phyloP scores from a whole-genome alignment of 2,888 invertebrate species.

The Lochmaea crataegi region DNA sequence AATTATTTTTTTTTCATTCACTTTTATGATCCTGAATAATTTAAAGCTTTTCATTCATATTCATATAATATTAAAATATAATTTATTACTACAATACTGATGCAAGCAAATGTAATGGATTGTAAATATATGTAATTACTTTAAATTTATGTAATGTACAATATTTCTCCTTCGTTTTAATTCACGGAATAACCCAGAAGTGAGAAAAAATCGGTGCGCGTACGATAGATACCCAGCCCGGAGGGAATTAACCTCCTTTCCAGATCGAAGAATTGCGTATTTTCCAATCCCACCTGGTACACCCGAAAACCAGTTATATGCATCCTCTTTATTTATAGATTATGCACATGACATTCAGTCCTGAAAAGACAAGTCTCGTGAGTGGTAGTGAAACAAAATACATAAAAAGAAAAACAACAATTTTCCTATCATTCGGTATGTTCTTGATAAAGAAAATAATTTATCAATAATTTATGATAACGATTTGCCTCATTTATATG shows the following conservation, averaged over 20 bases:
- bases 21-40: too few species aligned
- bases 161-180: too few species aligned
- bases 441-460: too few species aligned
- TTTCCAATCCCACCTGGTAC: not conserved
- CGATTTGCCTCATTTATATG: not conserved
- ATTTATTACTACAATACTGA: too few species aligned
- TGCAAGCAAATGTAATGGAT: too few species aligned
- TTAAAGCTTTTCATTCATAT: too few species aligned
- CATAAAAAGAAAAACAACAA: not conserved
- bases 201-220: not conserved
- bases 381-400: not conserved
- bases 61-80: too few species aligned
- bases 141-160: too few species aligned
- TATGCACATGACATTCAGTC: not conserved
- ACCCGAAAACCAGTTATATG: constrained; percentile 3
- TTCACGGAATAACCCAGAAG: not conserved
- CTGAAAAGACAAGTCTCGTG: not conserved
- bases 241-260: not conserved
- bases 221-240: not conserved
- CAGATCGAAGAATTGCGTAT: not conserved
- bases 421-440: too few species aligned
- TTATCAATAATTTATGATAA: not conserved
- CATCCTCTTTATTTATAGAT: not conserved
- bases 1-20: too few species aligned
- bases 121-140: too few species aligned